Evolutionary conservation across 2,797 vertebrate species (phyloP).

Genomic region (Dermochelys coriacea): DNA sequence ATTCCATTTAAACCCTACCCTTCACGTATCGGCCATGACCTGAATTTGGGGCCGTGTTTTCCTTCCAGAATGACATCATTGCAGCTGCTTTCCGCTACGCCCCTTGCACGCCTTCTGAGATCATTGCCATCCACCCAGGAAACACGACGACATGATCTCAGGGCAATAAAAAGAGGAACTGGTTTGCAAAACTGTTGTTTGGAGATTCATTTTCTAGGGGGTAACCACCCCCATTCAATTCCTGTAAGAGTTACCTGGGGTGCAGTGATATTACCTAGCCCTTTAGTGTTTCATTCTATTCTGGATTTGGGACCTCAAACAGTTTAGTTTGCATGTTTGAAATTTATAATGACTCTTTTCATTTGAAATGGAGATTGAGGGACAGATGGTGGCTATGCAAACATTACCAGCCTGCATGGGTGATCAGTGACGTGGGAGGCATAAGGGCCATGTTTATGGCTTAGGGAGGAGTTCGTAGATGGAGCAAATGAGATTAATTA

Average conservation of each 20-base stretch:
- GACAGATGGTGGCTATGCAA: background rate
- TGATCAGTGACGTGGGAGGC: background rate
- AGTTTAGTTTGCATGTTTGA: background rate
- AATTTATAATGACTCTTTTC: background rate
- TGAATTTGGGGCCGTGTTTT: fast-evolving
- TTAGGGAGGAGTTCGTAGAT: background rate
- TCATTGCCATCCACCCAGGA: fast-evolving
- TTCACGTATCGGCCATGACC: fast-evolving
- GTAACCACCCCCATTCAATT: background rate
- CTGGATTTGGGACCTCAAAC: background rate
- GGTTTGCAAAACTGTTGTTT: background rate
- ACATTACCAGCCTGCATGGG: background rate
- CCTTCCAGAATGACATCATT: fast-evolving
- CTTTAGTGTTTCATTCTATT: background rate
- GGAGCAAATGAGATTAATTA: fast-evolving
- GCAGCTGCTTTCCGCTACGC: background rate
- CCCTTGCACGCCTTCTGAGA: fast-evolving
- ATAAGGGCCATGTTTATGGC: fast-evolving
- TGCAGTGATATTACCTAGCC: fast-evolving
- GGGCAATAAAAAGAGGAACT: fast-evolving
- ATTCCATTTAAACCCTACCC: fast-evolving
- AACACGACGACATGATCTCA: background rate
- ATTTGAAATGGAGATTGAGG: background rate
- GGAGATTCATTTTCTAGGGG: background rate
- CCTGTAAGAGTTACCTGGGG: background rate